Evolutionary conservation across 2,888 invertebrate species (phyloP), one percentile per base, ranked within the genome.

Genomic region (Cremastinae sp.): DNA sequence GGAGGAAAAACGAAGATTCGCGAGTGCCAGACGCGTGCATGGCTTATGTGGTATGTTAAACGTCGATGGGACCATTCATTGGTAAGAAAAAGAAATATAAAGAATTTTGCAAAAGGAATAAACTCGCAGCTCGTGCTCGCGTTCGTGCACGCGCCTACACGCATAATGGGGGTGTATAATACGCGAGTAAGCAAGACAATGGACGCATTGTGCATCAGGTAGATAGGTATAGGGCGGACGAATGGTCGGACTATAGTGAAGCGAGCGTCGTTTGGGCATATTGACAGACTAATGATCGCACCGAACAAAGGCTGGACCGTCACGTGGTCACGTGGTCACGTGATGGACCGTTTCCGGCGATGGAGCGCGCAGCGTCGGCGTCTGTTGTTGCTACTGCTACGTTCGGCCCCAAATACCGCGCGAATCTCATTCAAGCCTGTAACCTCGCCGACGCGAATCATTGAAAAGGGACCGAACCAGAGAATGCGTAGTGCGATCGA

Each of bases 261-360:
- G 82, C 80, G 83, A 85, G 84, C 88, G 86, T 87, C 86, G 88
- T 88, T 89, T 88, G 84, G 86, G 87, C 88, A 89, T 89, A 89
- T 89, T 89, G 89, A 88, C 89, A 89, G 89, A 89, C 89, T 89
- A 89, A 89, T 89, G 89, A 89, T 88, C 88, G 85, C 84, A 80
- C 81, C 82, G 87, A 89, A 89, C 89, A 89, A 89, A 89, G 87
- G 88, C 87, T 85, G 82, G 84, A 86, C 85, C 85, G 88, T 88
- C 87, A 85, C 86, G 88, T 86, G 86, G 86, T 87, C 87, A 88
- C 87, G 89, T 89, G 88, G 86, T 88, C 85, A 84, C 83, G 87
- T 89, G 89, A 89, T 88, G 89, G 87, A 88, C 87, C 85, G 89
- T 85, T 89, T 89, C 89, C 89, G 88, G 85, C 86, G 83, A 78